Conservation (phyloP, 2,797 vertebrate species). For the Cyprinodon diabolis region DNA sequence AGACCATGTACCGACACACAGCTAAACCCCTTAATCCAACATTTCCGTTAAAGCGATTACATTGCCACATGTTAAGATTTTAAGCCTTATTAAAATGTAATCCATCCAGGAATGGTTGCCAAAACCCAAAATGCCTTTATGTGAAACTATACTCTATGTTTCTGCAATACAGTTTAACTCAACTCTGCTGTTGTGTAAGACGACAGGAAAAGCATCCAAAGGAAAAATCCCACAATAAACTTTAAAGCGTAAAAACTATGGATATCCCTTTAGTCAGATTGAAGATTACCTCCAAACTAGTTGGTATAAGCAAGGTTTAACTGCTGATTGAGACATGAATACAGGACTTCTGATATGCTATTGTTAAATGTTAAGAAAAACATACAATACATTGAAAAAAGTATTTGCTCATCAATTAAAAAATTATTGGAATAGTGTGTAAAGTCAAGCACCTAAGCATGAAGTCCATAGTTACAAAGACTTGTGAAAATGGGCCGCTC, state of each 20-base stretch:
- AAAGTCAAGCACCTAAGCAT: too few relatives aligned
- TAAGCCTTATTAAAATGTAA: conserved; percentile 22
- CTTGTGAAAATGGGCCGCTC: too few relatives aligned
- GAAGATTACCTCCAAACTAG: neutral
- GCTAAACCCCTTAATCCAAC: conserved; percentile 19
- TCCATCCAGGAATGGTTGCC: neutral
- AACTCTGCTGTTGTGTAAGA: neutral
- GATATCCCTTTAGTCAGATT: neutral
- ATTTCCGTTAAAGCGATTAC: conserved; percentile 2
- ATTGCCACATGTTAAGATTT: conserved; percentile 6
- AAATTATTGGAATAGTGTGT: too few relatives aligned
- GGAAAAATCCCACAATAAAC: neutral
- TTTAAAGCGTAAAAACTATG: neutral
- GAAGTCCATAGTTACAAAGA: too few relatives aligned
- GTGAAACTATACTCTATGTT: neutral
- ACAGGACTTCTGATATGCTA: too few relatives aligned
- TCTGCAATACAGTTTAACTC: neutral
- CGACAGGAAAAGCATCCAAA: neutral
- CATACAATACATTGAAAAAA: too few relatives aligned
- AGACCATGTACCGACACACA: neutral
- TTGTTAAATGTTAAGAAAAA: too few relatives aligned
- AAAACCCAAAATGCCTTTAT: conserved; percentile 12
- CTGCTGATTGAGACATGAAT: neutral
- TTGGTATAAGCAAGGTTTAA: neutral
- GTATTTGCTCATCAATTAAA: too few relatives aligned